Evolutionary conservation across 2,113 vertebrate species (phyloP).

Genomic region (Sinocyclocheilus maitianheensis): DNA sequence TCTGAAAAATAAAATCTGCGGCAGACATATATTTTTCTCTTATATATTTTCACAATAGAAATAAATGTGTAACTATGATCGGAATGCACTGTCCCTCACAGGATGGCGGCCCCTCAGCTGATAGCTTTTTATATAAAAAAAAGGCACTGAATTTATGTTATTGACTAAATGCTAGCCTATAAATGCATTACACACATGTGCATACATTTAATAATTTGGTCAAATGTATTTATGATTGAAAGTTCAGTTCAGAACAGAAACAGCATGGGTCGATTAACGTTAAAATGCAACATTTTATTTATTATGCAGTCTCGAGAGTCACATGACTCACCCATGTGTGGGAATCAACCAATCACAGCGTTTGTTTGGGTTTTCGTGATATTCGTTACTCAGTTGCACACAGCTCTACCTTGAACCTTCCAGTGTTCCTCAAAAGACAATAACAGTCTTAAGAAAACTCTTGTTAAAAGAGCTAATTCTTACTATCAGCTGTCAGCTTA

Average conservation of each 20-base stretch:
- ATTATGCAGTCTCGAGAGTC: background rate
- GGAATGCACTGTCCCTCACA: too few species aligned
- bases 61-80: too few species aligned
- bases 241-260: background rate
- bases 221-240: background rate
- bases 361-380: slow-evolving; percentile 29
- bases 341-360: slow-evolving; percentile 26
- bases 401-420: background rate
- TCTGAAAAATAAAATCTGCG: background rate
- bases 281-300: background rate
- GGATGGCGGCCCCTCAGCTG: background rate
- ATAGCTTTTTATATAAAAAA: background rate
- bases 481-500: background rate
- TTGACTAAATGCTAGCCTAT: background rate
- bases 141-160: background rate
- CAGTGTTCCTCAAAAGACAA: background rate
- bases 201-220: background rate
- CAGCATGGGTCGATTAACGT: background rate
- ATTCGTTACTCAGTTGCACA: background rate
- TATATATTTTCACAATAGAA: too few species aligned
- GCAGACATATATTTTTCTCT: too few species aligned
- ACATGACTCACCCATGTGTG: slow-evolving; percentile 34
- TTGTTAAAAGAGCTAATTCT: background rate
- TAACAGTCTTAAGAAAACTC: background rate
- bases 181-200: background rate